A percentile compares a stretch with the other conserved stretches of the same genome.
These are phyloP conservation scores for Adoxophyes honmai DNA, from an alignment of 1,140 invertebrate species.

Conservation along the genomic window DNA sequence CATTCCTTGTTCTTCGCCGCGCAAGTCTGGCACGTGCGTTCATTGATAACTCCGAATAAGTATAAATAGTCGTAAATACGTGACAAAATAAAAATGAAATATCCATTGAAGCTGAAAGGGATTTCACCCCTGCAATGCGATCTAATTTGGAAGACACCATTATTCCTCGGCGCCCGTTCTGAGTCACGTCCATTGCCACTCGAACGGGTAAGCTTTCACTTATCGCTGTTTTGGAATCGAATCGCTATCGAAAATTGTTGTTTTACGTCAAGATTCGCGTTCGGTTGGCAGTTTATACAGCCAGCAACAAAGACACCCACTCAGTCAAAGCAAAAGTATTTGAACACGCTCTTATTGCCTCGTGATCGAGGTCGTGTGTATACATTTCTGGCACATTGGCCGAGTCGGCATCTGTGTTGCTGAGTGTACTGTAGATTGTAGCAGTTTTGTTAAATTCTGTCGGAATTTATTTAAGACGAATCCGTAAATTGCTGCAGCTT, in stretches of 20 bases:
- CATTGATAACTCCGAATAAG: too few species aligned
- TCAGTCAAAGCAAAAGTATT: too few species aligned
- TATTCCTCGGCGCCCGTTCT: slow-evolving; percentile 28
- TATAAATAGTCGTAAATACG: slow-evolving; percentile 19
- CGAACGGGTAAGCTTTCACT: slow-evolving; percentile 29
- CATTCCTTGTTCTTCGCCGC: too few species aligned
- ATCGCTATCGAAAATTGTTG: slow-evolving; percentile 25
- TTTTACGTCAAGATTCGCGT: slow-evolving; percentile 20
- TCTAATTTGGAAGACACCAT: slow-evolving; percentile 39
- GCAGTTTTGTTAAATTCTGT: neutral
- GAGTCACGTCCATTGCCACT: slow-evolving; percentile 41
- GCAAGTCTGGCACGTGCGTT: too few species aligned
- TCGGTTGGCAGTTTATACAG: slow-evolving; percentile 22
- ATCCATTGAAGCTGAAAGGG: slow-evolving; percentile 25
- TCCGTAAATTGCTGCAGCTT: neutral
- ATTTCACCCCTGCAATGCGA: slow-evolving; percentile 32
- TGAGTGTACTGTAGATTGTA: neutral
- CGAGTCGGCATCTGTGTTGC: too few species aligned
- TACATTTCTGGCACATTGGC: too few species aligned
- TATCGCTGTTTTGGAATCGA: slow-evolving; percentile 26
- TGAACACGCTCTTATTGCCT: too few species aligned
- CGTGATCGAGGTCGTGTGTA: too few species aligned
- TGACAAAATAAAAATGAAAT: slow-evolving; percentile 36
- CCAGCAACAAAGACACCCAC: too few species aligned
- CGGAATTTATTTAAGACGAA: neutral